These are phyloP conservation scores for Australoheros scitulus DNA, from an alignment of 2,113 vertebrate genomes.

Conservation along the genomic window DNA sequence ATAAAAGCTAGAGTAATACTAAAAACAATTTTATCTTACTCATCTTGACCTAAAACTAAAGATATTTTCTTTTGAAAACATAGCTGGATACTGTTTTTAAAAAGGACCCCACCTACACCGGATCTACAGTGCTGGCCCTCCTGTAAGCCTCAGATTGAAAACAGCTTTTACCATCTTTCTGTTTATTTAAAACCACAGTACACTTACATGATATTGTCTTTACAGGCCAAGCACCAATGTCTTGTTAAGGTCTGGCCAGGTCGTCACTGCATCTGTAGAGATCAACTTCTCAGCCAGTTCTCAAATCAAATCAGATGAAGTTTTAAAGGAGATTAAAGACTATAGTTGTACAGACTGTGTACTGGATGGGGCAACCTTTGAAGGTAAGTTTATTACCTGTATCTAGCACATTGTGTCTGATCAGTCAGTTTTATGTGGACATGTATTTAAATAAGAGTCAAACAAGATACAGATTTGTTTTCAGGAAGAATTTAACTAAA, in stretches of 20 bases:
- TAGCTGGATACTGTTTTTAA: fast-evolving
- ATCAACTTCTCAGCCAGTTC: neutral
- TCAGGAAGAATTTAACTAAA: neutral
- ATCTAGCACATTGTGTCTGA: neutral
- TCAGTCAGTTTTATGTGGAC: neutral
- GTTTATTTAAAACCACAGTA: neutral
- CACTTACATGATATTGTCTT: neutral
- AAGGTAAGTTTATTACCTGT: neutral
- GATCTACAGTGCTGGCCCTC: conserved; percentile 37
- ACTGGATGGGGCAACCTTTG: fast-evolving
- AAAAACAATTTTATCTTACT: neutral
- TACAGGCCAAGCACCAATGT: neutral
- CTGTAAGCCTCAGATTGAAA: conserved; percentile 31
- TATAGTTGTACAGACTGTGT: fast-evolving
- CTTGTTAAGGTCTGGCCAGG: fast-evolving
- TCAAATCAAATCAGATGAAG: fast-evolving
- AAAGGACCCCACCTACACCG: fast-evolving
- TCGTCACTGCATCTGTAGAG: conserved; percentile 25
- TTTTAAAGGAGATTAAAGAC: neutral
- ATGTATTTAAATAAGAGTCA: neutral
- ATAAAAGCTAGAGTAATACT: neutral
- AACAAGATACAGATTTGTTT: neutral
- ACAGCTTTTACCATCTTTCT: neutral
- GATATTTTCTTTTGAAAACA: conserved; percentile 1
- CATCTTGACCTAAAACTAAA: neutral